Percentiles rank a stretch among this genome's conserved stretches.
Evolutionary conservation across 2,888 invertebrate genomes (phyloP).

Genomic region (Leucoptera coffeella): DNA sequence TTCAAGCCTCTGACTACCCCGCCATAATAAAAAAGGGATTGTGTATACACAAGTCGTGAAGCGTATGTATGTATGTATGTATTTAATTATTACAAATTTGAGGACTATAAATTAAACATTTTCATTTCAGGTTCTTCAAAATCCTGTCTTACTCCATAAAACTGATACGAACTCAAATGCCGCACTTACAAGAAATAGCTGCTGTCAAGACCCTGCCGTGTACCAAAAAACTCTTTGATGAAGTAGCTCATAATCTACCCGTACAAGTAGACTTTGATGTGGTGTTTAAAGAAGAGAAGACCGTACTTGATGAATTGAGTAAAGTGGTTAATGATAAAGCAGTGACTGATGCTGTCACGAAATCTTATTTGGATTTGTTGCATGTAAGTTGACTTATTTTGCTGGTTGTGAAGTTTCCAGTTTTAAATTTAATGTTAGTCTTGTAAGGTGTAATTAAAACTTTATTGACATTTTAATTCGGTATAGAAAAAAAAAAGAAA

Average conservation of each 20-base stretch:
- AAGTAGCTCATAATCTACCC: slow-evolving; percentile 20
- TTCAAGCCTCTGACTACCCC: too few relatives aligned
- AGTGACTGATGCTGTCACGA: slow-evolving; percentile 15
- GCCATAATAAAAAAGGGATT: too few relatives aligned
- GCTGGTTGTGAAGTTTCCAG: too few relatives aligned
- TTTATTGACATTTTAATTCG: too few relatives aligned
- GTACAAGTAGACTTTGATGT: slow-evolving; percentile 14
- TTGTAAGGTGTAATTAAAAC: too few relatives aligned
- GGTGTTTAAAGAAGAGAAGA: slow-evolving; percentile 10
- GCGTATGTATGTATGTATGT: too few relatives aligned
- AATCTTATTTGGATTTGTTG: slow-evolving; percentile 18
- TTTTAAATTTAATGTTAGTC: too few relatives aligned
- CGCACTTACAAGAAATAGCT: slow-evolving; percentile 24
- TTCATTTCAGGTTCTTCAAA: slow-evolving; percentile 20
- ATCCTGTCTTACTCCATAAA: slow-evolving; percentile 19
- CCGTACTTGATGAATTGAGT: slow-evolving; percentile 7
- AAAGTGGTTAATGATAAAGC: slow-evolving; percentile 4
- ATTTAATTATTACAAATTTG: too few relatives aligned
- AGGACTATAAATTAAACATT: too few relatives aligned
- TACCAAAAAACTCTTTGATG: slow-evolving; percentile 14
- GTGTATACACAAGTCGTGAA: too few relatives aligned
- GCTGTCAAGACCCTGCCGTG: slow-evolving; percentile 20
- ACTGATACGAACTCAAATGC: slow-evolving; percentile 21
- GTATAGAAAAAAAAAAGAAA: too few relatives aligned
- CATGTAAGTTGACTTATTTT: slow-evolving; percentile 23